Evolutionary conservation across 2,797 vertebrate genomes (phyloP).

Genomic region (Acropternis orthonyx): DNA sequence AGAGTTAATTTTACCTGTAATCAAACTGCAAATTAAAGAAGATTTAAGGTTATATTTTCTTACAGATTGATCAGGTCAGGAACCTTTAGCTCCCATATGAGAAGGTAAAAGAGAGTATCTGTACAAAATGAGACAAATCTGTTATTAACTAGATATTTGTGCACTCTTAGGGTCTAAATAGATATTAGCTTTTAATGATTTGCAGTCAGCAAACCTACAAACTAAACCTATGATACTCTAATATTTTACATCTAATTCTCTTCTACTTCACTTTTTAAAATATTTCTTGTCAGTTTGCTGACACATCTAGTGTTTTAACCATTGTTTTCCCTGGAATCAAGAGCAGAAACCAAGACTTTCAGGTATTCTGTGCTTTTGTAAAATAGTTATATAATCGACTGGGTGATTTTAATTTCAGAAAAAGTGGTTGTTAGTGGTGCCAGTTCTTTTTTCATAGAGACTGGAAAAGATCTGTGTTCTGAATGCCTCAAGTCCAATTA

Average conservation of each 20-base stretch:
- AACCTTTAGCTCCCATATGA: neutral
- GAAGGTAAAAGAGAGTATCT: neutral
- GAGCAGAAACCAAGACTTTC: neutral
- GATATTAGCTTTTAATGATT: neutral
- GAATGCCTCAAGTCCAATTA: neutral
- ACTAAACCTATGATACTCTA: neutral
- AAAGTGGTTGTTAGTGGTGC: neutral
- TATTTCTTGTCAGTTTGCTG: neutral
- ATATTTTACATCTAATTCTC: neutral
- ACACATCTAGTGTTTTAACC: neutral
- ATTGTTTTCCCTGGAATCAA: neutral
- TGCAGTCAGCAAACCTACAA: neutral
- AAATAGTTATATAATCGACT: neutral
- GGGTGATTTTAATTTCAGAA: neutral
- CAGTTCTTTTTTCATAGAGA: neutral
- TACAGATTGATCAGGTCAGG: neutral
- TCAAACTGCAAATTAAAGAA: neutral
- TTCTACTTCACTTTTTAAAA: neutral
- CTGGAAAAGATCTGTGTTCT: neutral
- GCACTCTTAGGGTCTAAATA: neutral
- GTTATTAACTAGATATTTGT: neutral
- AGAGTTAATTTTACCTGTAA: neutral
- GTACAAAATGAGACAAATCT: neutral
- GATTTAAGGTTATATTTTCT: neutral
- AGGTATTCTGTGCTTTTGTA: neutral